A percentile compares a stretch with the other conserved stretches of the same genome.
Conservation (phyloP, 1,140 invertebrate genomes). For the Cardiocondyla obscurior region DNA sequence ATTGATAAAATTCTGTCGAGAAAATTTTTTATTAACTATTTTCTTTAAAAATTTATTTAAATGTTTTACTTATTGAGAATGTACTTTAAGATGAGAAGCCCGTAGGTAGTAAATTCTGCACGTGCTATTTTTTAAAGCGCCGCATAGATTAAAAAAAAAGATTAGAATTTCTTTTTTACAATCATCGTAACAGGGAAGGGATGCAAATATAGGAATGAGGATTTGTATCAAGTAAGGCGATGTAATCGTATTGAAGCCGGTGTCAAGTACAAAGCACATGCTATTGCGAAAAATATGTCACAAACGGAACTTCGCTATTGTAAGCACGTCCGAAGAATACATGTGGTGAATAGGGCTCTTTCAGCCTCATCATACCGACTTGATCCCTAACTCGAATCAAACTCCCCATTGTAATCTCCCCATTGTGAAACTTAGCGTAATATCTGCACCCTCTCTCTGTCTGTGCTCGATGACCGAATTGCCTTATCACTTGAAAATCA, state of each 20-base stretch:
- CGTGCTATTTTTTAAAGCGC: neutral
- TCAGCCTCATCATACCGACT: neutral
- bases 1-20: neutral
- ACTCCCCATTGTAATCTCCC: conserved; percentile 22
- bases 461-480: neutral
- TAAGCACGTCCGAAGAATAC: conserved; percentile 3
- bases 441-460: too few species aligned
- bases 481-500: conserved; percentile 7
- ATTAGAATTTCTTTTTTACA: neutral
- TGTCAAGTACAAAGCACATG: conserved; percentile 1
- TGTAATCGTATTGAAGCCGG: conserved; percentile 11
- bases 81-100: neutral
- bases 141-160: neutral
- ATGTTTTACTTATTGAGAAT: too few species aligned
- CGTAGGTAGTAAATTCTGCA: neutral
- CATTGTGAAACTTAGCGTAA: conserved; percentile 19
- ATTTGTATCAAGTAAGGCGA: conserved; percentile 14
- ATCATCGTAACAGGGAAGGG: neutral
- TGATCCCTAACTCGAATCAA: conserved; percentile 40
- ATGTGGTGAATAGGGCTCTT: neutral
- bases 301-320: conserved; percentile 9
- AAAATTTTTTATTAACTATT: too few species aligned
- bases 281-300: conserved; percentile 10
- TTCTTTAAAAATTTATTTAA: too few species aligned
- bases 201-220: neutral